Evolutionary conservation across 1,140 invertebrate genomes (phyloP), one percentile per base, ranked within the genome.

Genomic region (Lepidurus couesii): DNA sequence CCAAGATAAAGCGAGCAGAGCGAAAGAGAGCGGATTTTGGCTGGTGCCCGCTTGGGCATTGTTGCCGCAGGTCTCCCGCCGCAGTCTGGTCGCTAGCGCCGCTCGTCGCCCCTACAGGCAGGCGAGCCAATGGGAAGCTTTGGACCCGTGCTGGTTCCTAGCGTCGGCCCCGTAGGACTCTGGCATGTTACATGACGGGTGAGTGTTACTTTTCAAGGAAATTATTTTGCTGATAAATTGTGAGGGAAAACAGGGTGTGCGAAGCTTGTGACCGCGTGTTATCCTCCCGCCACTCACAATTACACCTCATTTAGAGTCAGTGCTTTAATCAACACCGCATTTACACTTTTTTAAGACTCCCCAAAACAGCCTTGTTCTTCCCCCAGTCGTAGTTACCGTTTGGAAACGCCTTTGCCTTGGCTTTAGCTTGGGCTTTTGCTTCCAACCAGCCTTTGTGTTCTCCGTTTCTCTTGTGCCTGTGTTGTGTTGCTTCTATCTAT

Each of bases 111-210:
- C 26, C 73, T 34, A 44, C 44, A 82, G 82, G 82, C 81, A 81
- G 80, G 81, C 75, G 79, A 78, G 42, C 82, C 81, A 83, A 83
- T 82, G 76, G 80, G 80, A 77, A 78, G 73, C 75, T 75, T 47
- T 80, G 81, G 81, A 80, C 81, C 80, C 81, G 53, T 80, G 81
- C 81, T 79, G 74, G 78, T 81, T 77, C 75, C 75, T 75, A 77
- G 76, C 79, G 85, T 83, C 82, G 85, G 83, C 86, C 86, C 86
- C 85, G 84, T 84, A 84, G 83, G 82, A 84, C 83, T 85, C 84
- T 85, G 84, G 86, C 85, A 86, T 85, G 85, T 86, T 86, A 86
- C 85, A 86, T 86, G 86, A 86, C 84, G 86, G 86, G 84, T 87
- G 86, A 87, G 86, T 87, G 86, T 86, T 86, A 65, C 53, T 65